Evolutionary conservation across 2,888 invertebrate species (phyloP), one percentile per base, ranked within the genome.

Genomic region (Drosophila koepferae): DNA sequence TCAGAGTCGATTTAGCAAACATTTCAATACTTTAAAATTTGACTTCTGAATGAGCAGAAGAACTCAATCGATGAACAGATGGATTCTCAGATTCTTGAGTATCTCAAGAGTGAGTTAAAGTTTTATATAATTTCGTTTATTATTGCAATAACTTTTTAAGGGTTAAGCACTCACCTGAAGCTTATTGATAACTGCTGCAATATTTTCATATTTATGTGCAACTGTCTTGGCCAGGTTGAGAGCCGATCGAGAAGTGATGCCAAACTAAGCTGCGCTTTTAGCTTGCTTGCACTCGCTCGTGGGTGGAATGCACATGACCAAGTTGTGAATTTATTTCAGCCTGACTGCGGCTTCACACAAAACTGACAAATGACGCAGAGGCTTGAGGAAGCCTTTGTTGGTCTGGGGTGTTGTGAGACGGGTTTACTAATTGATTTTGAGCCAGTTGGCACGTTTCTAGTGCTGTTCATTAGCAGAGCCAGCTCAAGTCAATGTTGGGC

Each of bases 361-460:
- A 86, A 86, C 89, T 89, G 89, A 72, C 89, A 89, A 86, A 83
- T 86, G 54, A 28, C 54, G 65, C 63, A 53, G 34, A 43, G 58
- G 55, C 48, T 36, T 40, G 41, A 23, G 49, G 38, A 38, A 61
- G 18, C 38, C 7, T 20, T 40, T 2, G 54, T 40, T 2, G 54
- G 23, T 38, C n/a, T 16, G 28, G 38, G 5, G 38, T 41, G 44
- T 23, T 72, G 61, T 43, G 63, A 66, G 65, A 74, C 48, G 56
- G 64, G 71, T 63, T 62, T 74, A 84, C 88, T 90, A 90, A 90
- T 89, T 89, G 89, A 89, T 83, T 90, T 84, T 72, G 72, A 79
- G 76, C 61, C 73, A 72, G 72, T 85, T 89, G 81, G 76, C 82
- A 89, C 89, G 88, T 83, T 81, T 87, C 68, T 56, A 70, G 71